Evolutionary conservation across 2,888 invertebrate genomes (phyloP).

Genomic region (Tillus elongatus): DNA sequence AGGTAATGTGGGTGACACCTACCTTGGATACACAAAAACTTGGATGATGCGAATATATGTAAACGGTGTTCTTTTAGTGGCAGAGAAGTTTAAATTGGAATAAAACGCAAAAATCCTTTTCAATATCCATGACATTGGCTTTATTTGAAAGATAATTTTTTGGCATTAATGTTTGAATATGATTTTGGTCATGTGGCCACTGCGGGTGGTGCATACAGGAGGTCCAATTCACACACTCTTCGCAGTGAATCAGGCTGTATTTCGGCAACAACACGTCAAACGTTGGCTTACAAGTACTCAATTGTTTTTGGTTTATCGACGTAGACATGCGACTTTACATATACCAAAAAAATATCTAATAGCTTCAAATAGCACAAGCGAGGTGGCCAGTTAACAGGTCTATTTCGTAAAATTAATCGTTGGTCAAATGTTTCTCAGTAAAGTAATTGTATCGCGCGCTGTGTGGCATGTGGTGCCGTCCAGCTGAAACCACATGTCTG

Average conservation of each 20-base stretch:
- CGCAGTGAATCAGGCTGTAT: too few species aligned
- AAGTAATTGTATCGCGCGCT: constrained; percentile 1
- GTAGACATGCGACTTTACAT: constrained; percentile 3
- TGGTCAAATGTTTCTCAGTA: constrained; percentile 2
- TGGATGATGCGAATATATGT: too few species aligned
- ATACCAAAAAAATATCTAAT: not conserved
- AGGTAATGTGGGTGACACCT: too few species aligned
- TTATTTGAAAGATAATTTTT: too few species aligned
- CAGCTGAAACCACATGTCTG: constrained; percentile 1
- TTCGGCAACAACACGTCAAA: constrained; percentile 1
- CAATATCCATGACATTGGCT: not conserved
- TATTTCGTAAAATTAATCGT: constrained; percentile 1
- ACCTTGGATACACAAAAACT: too few species aligned
- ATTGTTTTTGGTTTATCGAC: constrained; percentile 3
- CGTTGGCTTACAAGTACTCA: constrained; percentile 1
- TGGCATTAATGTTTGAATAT: too few species aligned
- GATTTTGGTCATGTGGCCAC: too few species aligned
- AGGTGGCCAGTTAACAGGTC: constrained; percentile 4
- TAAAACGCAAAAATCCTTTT: not conserved
- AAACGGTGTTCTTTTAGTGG: not conserved
- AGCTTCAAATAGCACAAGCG: constrained; percentile 1
- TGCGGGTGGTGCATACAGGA: too few species aligned
- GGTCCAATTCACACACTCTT: too few species aligned
- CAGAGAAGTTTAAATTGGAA: constrained; percentile 6
- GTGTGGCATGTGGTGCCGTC: constrained; percentile 4